Percentiles rank a stretch among this genome's conserved stretches.
phyloP scores from a whole-genome alignment of 1,140 invertebrate genomes.

The Lasioglossum baleicum region DNA sequence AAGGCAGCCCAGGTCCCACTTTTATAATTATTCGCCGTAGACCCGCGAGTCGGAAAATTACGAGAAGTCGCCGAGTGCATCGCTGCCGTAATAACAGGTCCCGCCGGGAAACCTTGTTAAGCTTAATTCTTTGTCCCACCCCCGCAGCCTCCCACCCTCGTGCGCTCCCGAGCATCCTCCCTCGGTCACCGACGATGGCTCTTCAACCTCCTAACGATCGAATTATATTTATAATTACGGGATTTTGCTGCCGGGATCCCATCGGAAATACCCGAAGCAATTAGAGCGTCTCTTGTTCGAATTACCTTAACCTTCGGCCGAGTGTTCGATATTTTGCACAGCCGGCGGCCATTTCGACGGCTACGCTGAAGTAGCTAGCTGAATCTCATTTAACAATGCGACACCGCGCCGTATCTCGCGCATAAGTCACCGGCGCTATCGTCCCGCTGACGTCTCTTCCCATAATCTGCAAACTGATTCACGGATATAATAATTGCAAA shows the following conservation, averaged over 20 bases:
- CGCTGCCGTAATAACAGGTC: constrained; percentile 26
- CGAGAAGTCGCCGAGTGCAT: constrained; percentile 28
- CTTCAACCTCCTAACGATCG: constrained; percentile 35
- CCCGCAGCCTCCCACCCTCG: too few relatives aligned
- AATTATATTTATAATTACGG: constrained; percentile 15
- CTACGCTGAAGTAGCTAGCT: not conserved
- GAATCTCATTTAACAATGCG: not conserved
- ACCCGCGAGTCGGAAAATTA: constrained; percentile 25
- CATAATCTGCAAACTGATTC: too few relatives aligned
- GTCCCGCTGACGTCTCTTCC: too few relatives aligned
- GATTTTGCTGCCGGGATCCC: not conserved
- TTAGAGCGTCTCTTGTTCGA: not conserved
- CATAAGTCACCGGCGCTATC: not conserved
- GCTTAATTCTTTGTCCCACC: constrained; percentile 38
- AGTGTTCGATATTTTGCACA: not conserved
- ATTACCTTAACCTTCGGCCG: not conserved
- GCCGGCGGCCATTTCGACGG: not conserved
- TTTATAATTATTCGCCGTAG: constrained; percentile 43
- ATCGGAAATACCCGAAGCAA: not conserved
- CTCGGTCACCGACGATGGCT: constrained; percentile 36
- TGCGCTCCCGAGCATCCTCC: not conserved
- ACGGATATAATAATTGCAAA: too few relatives aligned
- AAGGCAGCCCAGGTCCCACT: constrained; percentile 27
- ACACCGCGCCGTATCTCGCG: not conserved
- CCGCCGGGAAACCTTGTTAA: constrained; percentile 37